Base-by-base conservation (phyloP, 2,797 vertebrate genomes). In the Pangasius larnaudii region DNA sequence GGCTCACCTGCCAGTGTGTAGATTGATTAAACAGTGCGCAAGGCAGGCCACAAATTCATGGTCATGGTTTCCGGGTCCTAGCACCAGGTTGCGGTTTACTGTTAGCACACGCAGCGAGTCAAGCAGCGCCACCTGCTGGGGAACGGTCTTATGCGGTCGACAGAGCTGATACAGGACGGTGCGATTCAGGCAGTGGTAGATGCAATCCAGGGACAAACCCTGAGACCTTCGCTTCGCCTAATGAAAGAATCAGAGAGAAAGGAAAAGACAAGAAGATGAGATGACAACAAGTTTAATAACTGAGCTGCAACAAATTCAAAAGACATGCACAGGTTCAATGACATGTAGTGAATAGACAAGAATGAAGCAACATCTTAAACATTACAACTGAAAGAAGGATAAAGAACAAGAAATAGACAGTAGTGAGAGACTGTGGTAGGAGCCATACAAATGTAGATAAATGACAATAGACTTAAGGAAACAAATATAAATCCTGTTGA, bases 111-210 rank as follows among this genome's bases (percentile, higher is more conserved):
- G 95, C 82, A 99, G 94, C 0, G 98, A 97, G 88, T 99, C 99
- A 19, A 99, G 95, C 91, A 99, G 96, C 71, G 98, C 97, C 86
- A 99, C 98, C 95, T 99, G 98, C 95, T 99, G 98, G 0, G 98
- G 97, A 0, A 99, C 98, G 0, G 98, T 99, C 95, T 99, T 99
- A 94, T 99, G 99, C 0, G 99, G 96, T 86, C 98, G 96, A 19
- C 98, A 99, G 89, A 99, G 98, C 94, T 99, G 99, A 92, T 99
- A 99, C 36, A 99, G 96, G 91, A 99, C 97, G 30, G 98, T 99
- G 89, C 98, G 97, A 92, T 99, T 99, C 94, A 99, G 95, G 93
- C 98, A 98, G 95, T 99, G 98, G 93, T 99, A 99, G 92, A 99
- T 96, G 0, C 97, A 94, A 92, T 99, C 99, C 90, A 99, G 95